Percentiles rank a stretch among this genome's conserved stretches.
Conservation (phyloP, 2,113 vertebrate genomes). For the Leucosticte australis region DNA sequence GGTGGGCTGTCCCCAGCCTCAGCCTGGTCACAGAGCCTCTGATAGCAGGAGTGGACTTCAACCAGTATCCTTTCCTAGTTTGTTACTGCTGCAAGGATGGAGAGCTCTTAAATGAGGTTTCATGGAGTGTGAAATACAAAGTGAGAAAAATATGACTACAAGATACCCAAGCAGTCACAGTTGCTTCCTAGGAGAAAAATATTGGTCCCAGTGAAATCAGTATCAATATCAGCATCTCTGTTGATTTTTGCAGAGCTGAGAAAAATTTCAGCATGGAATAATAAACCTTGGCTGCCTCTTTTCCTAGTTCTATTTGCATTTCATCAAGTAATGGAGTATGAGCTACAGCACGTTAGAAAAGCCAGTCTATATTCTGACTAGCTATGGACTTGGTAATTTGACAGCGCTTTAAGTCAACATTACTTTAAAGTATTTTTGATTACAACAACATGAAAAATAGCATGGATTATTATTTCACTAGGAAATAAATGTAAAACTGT, state of each 20-base stretch:
- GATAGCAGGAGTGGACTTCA: not conserved
- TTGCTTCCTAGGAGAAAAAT: not conserved
- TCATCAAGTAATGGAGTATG: not conserved
- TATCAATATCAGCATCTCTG: not conserved
- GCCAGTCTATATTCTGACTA: not conserved
- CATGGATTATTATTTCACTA: not conserved
- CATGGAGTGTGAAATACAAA: not conserved
- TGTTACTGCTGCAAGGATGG: not conserved
- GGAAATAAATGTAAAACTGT: not conserved
- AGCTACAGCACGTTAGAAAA: conserved; percentile 1
- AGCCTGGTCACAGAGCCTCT: not conserved
- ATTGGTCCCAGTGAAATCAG: not conserved
- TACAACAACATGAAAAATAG: not conserved
- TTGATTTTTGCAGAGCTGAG: not conserved
- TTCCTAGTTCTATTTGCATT: not conserved
- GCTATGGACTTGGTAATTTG: not conserved
- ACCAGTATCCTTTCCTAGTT: not conserved
- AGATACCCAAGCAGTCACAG: not conserved
- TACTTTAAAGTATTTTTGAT: conserved; percentile 15
- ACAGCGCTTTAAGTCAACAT: not conserved
- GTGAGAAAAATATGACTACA: not conserved
- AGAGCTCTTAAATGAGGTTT: not conserved
- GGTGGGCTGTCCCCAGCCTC: not conserved
- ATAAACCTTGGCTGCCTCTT: not conserved
- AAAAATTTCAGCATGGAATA: not conserved